Base-by-base conservation (phyloP, 1,140 invertebrate species). In the Aphidius ervi region DNA sequence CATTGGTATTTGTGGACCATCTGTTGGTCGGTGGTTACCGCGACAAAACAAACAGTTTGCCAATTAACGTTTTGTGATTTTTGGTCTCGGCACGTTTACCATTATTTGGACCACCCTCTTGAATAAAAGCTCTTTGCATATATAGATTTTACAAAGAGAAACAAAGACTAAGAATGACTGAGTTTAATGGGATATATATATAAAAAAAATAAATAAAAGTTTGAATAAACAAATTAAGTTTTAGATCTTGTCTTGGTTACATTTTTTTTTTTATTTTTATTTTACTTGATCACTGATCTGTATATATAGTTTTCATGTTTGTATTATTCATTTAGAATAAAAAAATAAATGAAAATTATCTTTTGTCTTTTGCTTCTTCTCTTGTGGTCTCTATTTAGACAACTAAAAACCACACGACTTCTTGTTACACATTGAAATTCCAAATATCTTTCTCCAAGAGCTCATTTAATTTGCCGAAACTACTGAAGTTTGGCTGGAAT, bases 41-140 rank as follows among this genome's bases (percentile, higher is more conserved):
- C 67, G 71, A 73, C 70, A 72, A 74, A 76, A 74, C 74, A 76
- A 76, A 74, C 74, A 74, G 67, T 71, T 71, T 65, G 71, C 70
- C 72, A 74, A 76, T 76, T 76, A 31, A 75, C 62, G 61, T 48
- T 39, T 50, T 55, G 61, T 67, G 66, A 73, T 73, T 69, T 67
- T 67, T 56, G 56, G 66, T 55, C 72, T 63, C 10, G 46, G 67
- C 23, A 31, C 23, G 23, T 65, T 71, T 64, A 67, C 72, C 72
- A 71, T 74, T 72, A 75, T 73, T 75, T 68, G 61, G 66, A 63
- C 65, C 68, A 67, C 65, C 66, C 62, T 20, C 9, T 31, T 58
- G 69, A 69, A 74, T 73, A 74, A 75, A 75, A 67, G 66, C 67
- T 66, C 56, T 61, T 59, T 31, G 23, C 23, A 31, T 31, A 31